phyloP scores from a whole-genome alignment of 2,888 invertebrate genomes.

The Amiota minor region DNA sequence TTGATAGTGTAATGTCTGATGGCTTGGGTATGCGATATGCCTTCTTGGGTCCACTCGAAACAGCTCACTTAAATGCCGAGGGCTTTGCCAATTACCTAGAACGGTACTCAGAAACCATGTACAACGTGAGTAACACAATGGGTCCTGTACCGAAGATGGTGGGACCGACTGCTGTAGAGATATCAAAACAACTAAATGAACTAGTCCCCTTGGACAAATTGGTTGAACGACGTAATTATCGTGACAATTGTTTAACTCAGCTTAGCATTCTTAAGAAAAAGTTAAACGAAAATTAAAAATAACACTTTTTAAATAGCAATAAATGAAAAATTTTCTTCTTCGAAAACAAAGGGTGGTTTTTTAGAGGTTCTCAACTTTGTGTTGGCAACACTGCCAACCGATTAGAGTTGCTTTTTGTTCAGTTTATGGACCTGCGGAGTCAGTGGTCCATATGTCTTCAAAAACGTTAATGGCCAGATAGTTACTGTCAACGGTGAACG shows the following conservation, averaged over 20 bases:
- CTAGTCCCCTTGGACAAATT: conserved; percentile 84
- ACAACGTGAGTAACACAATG: conserved; percentile 81
- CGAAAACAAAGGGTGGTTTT: too few species aligned
- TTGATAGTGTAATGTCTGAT: conserved; percentile 94
- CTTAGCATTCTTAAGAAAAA: conserved; percentile 86
- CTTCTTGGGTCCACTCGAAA: conserved; percentile 94
- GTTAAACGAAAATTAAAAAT: conserved; percentile 73
- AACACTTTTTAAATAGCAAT: background rate
- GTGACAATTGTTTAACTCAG: conserved; percentile 87
- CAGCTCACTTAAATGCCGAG: conserved; percentile 94
- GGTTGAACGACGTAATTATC: conserved; percentile 84
- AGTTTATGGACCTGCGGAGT: too few species aligned
- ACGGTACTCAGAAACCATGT: conserved; percentile 78
- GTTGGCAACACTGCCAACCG: too few species aligned
- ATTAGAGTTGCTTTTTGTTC: too few species aligned
- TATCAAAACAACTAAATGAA: conserved; percentile 82
- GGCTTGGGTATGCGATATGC: conserved; percentile 97
- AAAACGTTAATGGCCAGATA: too few species aligned
- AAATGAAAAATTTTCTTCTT: too few species aligned
- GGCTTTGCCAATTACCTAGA: conserved; percentile 81
- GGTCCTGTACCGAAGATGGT: conserved; percentile 84
- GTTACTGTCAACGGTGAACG: too few species aligned
- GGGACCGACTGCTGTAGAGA: conserved; percentile 78
- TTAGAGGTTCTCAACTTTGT: too few species aligned
- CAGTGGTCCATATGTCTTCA: too few species aligned